Conservation (phyloP, 1,140 invertebrate species). For the Drosophila miranda region DNA sequence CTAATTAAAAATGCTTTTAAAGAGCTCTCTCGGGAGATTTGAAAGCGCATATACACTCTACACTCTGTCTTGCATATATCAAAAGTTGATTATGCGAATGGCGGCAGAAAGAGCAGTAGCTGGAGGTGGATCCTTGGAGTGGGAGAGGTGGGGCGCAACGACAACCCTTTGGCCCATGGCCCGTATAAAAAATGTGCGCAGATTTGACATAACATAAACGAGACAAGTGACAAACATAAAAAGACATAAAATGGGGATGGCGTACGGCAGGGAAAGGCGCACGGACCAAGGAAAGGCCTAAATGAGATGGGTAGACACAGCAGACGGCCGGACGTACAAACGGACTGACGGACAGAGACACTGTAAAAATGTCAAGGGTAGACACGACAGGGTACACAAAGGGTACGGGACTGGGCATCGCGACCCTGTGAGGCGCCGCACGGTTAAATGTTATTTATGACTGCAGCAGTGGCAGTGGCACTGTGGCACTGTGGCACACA, state of each 20-base stretch:
- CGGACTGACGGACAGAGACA: slow-evolving; percentile 13
- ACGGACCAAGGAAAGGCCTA: slow-evolving; percentile 35
- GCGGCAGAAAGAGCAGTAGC: slow-evolving; percentile 26
- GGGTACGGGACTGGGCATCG: slow-evolving; percentile 3
- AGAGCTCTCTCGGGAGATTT: slow-evolving; percentile 69
- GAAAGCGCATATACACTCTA: slow-evolving; percentile 53
- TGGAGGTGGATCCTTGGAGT: not conserved
- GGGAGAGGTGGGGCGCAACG: not conserved
- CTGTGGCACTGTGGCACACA: too few relatives aligned
- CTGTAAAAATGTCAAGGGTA: slow-evolving; percentile 76
- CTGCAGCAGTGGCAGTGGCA: slow-evolving; percentile 39
- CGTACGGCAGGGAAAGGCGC: slow-evolving; percentile 6
- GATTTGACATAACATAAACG: slow-evolving; percentile 76
- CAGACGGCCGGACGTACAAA: too few relatives aligned
- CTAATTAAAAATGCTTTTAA: slow-evolving; percentile 81
- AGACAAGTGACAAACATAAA: slow-evolving; percentile 75
- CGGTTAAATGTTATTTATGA: slow-evolving; percentile 77
- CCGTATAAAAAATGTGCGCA: slow-evolving; percentile 66
- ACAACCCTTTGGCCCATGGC: slow-evolving; percentile 47
- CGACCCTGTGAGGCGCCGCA: slow-evolving; percentile 7
- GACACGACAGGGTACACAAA: slow-evolving; percentile 7
- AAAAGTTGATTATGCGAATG: slow-evolving; percentile 75
- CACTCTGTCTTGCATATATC: slow-evolving; percentile 54
- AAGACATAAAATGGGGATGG: slow-evolving; percentile 30
- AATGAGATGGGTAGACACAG: slow-evolving; percentile 60